These are phyloP conservation scores for Heliconius ismenius DNA, from an alignment of 2,888 invertebrate species.

Conservation along the genomic window DNA sequence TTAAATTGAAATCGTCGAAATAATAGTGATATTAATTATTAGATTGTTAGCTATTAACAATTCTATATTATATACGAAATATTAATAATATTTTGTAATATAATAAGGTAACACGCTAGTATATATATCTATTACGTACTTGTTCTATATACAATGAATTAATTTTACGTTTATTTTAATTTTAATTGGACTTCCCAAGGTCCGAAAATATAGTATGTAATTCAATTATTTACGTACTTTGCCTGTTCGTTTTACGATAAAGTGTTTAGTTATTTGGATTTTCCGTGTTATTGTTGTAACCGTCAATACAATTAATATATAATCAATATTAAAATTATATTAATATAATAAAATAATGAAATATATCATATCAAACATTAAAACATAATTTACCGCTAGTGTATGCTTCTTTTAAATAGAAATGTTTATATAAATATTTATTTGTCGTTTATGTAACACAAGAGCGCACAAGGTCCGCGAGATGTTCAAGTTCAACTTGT, in stretches of 20 bases:
- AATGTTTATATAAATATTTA: conserved; percentile 14
- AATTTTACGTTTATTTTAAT: neutral
- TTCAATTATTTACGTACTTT: neutral
- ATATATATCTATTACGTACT: conserved; percentile 1
- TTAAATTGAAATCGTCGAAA: neutral
- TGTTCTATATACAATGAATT: conserved; percentile 3
- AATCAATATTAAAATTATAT: neutral
- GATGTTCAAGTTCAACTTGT: conserved; percentile 73
- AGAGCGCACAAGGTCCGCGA: conserved; percentile 47
- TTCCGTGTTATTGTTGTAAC: conserved; percentile 15
- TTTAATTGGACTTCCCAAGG: conserved; percentile 16
- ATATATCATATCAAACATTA: neutral
- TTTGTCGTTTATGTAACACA: conserved; percentile 31
- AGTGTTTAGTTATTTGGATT: conserved; percentile 16
- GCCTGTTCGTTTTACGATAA: conserved; percentile 25
- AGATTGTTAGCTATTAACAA: too few relatives aligned
- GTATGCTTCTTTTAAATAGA: conserved; percentile 2
- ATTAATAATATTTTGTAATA: neutral
- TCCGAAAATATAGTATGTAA: conserved; percentile 6
- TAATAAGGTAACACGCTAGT: neutral
- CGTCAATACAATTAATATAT: neutral
- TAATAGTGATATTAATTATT: neutral
- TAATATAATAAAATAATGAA: neutral
- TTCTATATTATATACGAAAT: neutral
- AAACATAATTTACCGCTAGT: neutral